phyloP scores from a whole-genome alignment of 2,888 invertebrate species.

The Coleophora deauratella region DNA sequence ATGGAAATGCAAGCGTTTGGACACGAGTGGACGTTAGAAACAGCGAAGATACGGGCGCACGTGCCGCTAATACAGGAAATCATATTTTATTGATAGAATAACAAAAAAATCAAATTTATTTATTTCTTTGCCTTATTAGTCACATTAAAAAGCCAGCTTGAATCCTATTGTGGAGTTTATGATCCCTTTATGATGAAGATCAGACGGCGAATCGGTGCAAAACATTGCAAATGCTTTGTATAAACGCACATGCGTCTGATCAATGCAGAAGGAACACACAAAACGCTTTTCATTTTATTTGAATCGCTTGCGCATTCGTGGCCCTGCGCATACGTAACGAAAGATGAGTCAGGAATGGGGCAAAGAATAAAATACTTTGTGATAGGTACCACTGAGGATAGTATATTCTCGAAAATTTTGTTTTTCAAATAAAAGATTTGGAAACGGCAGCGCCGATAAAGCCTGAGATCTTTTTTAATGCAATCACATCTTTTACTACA shows the following conservation, averaged over 20 bases:
- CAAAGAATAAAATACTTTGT: slow-evolving; percentile 18
- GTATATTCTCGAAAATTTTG: no score
- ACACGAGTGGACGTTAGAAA: slow-evolving; percentile 51
- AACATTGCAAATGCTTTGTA: slow-evolving; percentile 49
- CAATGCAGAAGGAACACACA: slow-evolving; percentile 50
- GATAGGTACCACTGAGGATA: no score
- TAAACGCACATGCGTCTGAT: slow-evolving; percentile 57
- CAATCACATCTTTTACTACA: no score
- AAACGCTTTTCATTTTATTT: slow-evolving; percentile 70
- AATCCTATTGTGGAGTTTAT: no score
- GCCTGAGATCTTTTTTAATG: no score
- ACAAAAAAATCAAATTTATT: no score
- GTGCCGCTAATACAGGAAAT: slow-evolving; percentile 5
- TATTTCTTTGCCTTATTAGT: no score
- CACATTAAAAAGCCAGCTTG: no score
- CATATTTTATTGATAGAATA: neutral
- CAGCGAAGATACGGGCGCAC: slow-evolving; percentile 48
- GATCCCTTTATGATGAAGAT: no score
- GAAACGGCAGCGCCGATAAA: no score
- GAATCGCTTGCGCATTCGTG: slow-evolving; percentile 45
- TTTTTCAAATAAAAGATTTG: no score
- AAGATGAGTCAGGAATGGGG: slow-evolving; percentile 33
- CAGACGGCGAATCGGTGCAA: slow-evolving; percentile 35
- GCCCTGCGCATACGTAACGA: slow-evolving; percentile 30
- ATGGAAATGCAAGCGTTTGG: slow-evolving; percentile 63